Percentiles rank a stretch among this genome's conserved stretches.
phyloP scores from a whole-genome alignment of 2,797 vertebrate genomes.

The Neosilurus hyrtlii region DNA sequence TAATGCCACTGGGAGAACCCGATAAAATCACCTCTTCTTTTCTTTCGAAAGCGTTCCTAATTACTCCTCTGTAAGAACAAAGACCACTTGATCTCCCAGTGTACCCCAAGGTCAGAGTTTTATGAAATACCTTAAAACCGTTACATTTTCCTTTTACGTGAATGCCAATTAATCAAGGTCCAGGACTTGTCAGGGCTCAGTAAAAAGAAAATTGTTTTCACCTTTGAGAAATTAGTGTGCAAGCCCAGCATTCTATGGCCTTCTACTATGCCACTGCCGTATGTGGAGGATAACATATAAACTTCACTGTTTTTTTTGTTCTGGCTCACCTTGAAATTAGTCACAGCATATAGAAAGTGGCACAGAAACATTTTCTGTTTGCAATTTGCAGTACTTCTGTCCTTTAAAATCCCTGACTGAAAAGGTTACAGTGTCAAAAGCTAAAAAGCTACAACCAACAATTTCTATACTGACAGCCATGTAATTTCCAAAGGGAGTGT shows the following conservation, averaged over 20 bases:
- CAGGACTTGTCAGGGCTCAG: conserved; percentile 26
- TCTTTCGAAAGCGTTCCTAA: conserved; percentile 49
- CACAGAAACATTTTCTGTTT: background rate
- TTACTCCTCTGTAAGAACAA: conserved; percentile 50
- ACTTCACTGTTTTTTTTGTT: background rate
- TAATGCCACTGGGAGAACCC: conserved; percentile 39
- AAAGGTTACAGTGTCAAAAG: conserved; percentile 39
- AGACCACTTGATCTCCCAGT: conserved; percentile 34
- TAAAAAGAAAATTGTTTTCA: conserved; percentile 54
- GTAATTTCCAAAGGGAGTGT: conserved; percentile 35
- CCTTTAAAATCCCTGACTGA: conserved; percentile 1
- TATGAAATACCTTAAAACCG: conserved; percentile 48
- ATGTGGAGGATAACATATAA: conserved; percentile 2
- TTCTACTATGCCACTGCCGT: background rate
- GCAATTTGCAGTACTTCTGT: background rate
- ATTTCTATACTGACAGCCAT: conserved; percentile 41
- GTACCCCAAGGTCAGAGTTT: conserved; percentile 44
- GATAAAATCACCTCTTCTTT: conserved; percentile 51
- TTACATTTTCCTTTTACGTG: conserved; percentile 46
- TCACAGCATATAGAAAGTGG: conserved; percentile 5
- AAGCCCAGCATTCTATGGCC: conserved; percentile 27
- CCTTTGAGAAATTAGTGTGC: conserved; percentile 46
- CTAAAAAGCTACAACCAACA: conserved; percentile 49
- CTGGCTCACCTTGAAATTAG: conserved; percentile 41
- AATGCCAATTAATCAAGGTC: conserved; percentile 52